Evolutionary conservation across 1,140 invertebrate species (phyloP).

Genomic region (Subanguina moxae): DNA sequence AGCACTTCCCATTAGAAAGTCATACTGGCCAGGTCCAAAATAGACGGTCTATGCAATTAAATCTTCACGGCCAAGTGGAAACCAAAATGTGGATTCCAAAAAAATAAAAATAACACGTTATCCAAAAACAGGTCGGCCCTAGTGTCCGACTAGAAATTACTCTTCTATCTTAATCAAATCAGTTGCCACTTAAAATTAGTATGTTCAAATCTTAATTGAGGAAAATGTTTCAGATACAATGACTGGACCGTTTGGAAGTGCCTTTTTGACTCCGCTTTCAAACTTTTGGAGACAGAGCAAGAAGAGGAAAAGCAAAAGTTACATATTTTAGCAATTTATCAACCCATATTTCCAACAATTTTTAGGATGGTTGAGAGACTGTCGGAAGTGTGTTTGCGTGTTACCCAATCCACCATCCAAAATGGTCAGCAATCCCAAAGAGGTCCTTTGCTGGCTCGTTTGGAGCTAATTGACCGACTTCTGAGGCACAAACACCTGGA

Average conservation of each 20-base stretch:
- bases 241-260: conserved; percentile 25
- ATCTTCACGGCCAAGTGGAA: no score
- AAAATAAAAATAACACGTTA: no score
- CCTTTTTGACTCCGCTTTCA: conserved; percentile 12
- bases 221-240: conserved; percentile 14
- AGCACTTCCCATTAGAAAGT: no score
- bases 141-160: no score
- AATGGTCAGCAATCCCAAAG: conserved; percentile 1
- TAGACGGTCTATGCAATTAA: no score
- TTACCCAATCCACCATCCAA: neutral
- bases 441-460: conserved; percentile 6
- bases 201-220: no score
- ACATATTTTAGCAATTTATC: neutral
- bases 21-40: no score
- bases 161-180: no score
- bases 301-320: neutral
- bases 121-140: no score
- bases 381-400: neutral
- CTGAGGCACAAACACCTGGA: neutral
- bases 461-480: conserved; percentile 3
- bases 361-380: neutral
- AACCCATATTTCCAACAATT: neutral
- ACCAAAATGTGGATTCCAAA: no score
- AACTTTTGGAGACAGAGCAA: neutral
- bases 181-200: no score